Evolutionary conservation across 2,113 vertebrate genomes (phyloP).

Genomic region (Dolichotis patagonum): DNA sequence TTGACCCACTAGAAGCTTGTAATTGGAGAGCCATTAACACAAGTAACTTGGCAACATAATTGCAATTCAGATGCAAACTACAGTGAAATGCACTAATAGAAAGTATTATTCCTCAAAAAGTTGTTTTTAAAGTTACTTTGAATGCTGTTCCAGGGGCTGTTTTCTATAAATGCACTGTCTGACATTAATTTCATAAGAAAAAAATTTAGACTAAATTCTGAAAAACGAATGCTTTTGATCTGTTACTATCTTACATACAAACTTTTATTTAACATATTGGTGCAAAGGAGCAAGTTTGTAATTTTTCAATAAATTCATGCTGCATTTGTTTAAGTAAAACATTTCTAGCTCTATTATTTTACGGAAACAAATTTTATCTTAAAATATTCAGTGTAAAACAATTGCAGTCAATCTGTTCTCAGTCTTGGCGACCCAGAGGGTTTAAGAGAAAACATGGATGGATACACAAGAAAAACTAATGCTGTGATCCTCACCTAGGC

Average conservation of each 20-base stretch:
- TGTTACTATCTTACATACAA: not conserved
- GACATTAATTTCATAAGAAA: constrained; percentile 25
- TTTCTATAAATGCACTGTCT: not conserved
- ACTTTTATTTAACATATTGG: not conserved
- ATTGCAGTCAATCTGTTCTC: not conserved
- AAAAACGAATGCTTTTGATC: not conserved
- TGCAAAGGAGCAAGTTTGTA: not conserved
- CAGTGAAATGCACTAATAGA: constrained; percentile 4
- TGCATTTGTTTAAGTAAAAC: not conserved
- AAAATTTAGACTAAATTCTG: not conserved
- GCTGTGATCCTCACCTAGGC: not conserved
- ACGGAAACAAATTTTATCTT: not conserved
- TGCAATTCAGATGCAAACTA: constrained; percentile 28
- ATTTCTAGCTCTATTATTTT: not conserved
- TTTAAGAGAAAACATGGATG: not conserved
- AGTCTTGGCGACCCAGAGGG: not conserved
- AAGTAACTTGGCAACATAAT: constrained; percentile 8
- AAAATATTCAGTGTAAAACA: not conserved
- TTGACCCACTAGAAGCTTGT: too few relatives aligned
- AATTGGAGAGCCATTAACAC: too few relatives aligned
- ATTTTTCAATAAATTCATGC: constrained; percentile 29
- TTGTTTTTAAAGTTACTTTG: not conserved
- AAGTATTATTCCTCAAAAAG: constrained; percentile 21
- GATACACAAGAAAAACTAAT: not conserved
- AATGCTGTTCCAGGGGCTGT: not conserved